These are phyloP conservation scores for Lasiommata megera DNA, from an alignment of 2,888 invertebrate species.

Conservation along the genomic window DNA sequence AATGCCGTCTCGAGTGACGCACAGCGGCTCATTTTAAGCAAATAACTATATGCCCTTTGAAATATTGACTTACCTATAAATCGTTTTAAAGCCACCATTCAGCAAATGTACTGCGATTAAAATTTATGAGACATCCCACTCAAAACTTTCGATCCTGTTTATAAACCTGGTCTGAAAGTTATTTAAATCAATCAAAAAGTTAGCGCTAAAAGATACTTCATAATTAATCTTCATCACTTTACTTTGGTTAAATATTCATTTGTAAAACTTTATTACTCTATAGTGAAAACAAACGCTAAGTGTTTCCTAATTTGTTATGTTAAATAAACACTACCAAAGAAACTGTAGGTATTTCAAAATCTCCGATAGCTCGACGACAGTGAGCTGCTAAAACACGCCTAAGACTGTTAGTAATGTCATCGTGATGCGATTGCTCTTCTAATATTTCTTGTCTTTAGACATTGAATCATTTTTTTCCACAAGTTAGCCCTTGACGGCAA, in stretches of 20 bases:
- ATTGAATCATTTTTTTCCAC: too few relatives aligned
- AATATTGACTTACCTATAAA: not conserved
- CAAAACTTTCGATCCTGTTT: constrained; percentile 15
- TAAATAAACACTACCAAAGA: constrained; percentile 1
- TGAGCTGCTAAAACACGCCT: too few relatives aligned
- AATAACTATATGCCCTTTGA: not conserved
- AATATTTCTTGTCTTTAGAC: too few relatives aligned
- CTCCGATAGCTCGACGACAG: not conserved
- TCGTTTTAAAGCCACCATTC: not conserved
- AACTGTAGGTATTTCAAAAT: too few relatives aligned
- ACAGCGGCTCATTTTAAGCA: too few relatives aligned
- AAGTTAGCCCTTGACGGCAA: too few relatives aligned
- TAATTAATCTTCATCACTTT: constrained; percentile 36
- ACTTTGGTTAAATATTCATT: constrained; percentile 25
- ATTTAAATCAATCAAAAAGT: constrained; percentile 33
- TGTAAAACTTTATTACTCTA: constrained; percentile 22
- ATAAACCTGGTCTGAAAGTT: constrained; percentile 21
- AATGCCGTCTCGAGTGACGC: too few relatives aligned
- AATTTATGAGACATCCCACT: constrained; percentile 16
- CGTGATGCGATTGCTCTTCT: too few relatives aligned
- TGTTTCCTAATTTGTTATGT: constrained; percentile 11
- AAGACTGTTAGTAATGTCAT: too few relatives aligned
- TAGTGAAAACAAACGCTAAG: constrained; percentile 20
- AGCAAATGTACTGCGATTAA: not conserved
- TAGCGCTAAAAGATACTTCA: constrained; percentile 26